Evolutionary conservation across 2,888 invertebrate species (phyloP), one percentile per base, ranked within the genome.

Genomic region (Galeruca laticollis): DNA sequence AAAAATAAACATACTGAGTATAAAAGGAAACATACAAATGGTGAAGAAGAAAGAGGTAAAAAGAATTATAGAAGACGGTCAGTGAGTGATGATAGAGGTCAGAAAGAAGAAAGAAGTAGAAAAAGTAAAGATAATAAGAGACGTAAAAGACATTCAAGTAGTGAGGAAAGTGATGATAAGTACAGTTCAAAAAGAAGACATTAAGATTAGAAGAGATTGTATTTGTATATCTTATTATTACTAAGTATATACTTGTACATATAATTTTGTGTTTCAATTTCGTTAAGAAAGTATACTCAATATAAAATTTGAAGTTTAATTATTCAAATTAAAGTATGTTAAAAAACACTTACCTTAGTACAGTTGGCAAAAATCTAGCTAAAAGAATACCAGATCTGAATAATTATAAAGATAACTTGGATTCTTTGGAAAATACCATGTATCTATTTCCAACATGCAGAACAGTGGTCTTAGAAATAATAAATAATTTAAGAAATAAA

Each of bases 1-100:
- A 59, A 52, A 21, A 67, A 40, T 20, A 15, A 60, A 18, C 31
- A 51, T 33, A 52, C 66, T 26, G 40, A 21, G 35, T 15, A 31
- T 13, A 15, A 11, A 63, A 54, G 9, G 8, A 15, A 47, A 47
- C 15, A 54, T 60, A 69, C 47, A 63, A 73, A 81, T 78, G 72
- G 81, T 78, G 73, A 84, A 80, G 74, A 84, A 83, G 79, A 80
- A 78, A 74, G 79, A 75, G 68, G 78, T 70, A 75, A 75, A 76
- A 43, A 77, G 70, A 66, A 56, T 71, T 72, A 70, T 78, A 78
- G 70, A 73, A 68, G 74, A 49, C 60, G 72, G 73, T 37, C 74
- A 74, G 47, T 77, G 74, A 69, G 61, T 59, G 31, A 61, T 56
- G 13, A 61, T 1, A 47, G 15, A 49, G 15, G 61, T 47, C 62